Base-by-base conservation (phyloP, 1,140 invertebrate species). In the Ruditapes philippinarum region DNA sequence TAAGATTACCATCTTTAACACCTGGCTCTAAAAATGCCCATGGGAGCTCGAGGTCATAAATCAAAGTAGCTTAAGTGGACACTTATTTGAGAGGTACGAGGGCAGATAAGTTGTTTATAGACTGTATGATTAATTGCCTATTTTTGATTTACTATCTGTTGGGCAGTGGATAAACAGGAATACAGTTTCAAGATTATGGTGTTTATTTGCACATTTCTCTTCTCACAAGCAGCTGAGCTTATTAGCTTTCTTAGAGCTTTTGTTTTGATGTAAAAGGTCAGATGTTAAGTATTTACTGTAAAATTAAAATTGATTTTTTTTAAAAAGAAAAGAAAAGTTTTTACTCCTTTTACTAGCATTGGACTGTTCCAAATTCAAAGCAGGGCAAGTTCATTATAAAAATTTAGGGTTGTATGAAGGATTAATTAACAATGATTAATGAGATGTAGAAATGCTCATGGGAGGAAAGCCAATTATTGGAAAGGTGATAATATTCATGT, bases 71-170 rank as follows among this genome's bases (percentile, higher is more conserved):
- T 33, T 49, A 78, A 57, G 74, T 78, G 74, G 74, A 36, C 74
- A 78, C 31, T n/a, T 38, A 78, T 49, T 78, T 78, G 74, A n/a
- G n/a, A 78, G 45, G 11, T 11, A 4, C 49, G 36, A 38, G n/a
- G n/a, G 14, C 17, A 78, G 74, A 78, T 78, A 78, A 78, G 74
- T 78, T 78, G 74, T 78, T 78, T 54, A 78, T 78, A 54, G 74
- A 36, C 74, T 25, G 0, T n/a, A 78, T 78, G 74, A 78, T 78
- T 57, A 78, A 57, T 78, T 78, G 45, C 7, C 54, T 78, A 54
- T 33, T 45, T n/a, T 54, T 78, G 74, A 78, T 78, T 78, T 57
- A 78, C 33, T 31, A 51, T 51, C 17, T 51, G 25, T 17, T 54
- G 74, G 45, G 54, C 74, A 78, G 28, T 31, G 49, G 7, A 3